These are phyloP conservation scores for Xenopus petersii DNA, from an alignment of 2,797 vertebrate genomes.

Conservation along the genomic window DNA sequence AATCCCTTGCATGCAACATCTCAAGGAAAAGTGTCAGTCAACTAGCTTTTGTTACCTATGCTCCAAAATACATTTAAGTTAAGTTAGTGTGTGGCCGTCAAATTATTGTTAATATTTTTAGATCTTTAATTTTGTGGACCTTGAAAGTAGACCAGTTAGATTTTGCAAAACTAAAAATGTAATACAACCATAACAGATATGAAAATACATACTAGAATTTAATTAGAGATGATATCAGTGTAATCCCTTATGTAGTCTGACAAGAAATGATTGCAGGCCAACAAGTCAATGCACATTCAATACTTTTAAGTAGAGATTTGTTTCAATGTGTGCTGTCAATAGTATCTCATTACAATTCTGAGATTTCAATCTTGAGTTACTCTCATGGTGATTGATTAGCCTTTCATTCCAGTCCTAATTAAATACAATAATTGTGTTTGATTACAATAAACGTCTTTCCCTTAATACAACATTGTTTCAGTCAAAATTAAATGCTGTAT, in stretches of 20 bases:
- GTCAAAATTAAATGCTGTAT: neutral
- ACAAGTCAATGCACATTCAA: neutral
- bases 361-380: slow-evolving; percentile 14
- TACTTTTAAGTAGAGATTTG: neutral
- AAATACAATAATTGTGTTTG: slow-evolving; percentile 14
- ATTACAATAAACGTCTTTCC: slow-evolving; percentile 7
- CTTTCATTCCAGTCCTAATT: slow-evolving; percentile 26
- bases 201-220: too few species aligned
- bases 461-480: neutral
- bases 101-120: too few species aligned
- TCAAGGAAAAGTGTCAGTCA: too few species aligned
- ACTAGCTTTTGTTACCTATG: too few species aligned
- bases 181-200: too few species aligned
- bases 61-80: too few species aligned
- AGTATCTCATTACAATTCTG: slow-evolving; percentile 1
- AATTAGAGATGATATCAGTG: neutral
- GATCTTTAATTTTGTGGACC: too few species aligned
- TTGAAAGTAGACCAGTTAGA: too few species aligned
- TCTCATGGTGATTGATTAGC: slow-evolving; percentile 16
- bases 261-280: neutral
- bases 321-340: neutral
- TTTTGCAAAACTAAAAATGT: too few species aligned
- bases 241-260: neutral
- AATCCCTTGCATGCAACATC: too few species aligned
- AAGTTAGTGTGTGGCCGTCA: too few species aligned